These are phyloP conservation scores for Caretta caretta DNA, from an alignment of 2,113 vertebrate genomes.

Conservation along the genomic window DNA sequence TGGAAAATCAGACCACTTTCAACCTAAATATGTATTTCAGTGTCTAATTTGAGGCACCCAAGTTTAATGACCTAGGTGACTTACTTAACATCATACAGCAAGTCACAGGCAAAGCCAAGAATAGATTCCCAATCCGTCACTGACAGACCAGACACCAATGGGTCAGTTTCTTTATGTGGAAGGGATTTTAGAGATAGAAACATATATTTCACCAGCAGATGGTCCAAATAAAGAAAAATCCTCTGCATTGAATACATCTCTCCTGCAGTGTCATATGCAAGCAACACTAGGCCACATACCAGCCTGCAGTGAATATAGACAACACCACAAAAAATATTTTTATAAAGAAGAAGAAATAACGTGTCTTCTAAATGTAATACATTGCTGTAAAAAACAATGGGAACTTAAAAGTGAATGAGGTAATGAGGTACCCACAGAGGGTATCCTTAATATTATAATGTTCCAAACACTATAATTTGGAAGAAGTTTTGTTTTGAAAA, in stretches of 20 bases:
- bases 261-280: slow-evolving; percentile 20
- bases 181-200: slow-evolving; percentile 15
- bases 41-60: neutral
- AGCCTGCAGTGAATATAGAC: slow-evolving; percentile 25
- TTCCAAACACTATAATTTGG: neutral
- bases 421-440: neutral
- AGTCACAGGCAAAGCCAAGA: neutral
- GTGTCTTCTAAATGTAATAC: neutral
- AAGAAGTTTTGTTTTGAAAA: neutral
- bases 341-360: neutral
- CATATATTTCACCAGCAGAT: slow-evolving; percentile 30
- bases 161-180: slow-evolving; percentile 11
- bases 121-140: neutral
- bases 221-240: neutral
- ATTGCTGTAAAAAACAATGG: neutral
- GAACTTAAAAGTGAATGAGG: neutral
- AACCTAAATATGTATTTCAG: neutral
- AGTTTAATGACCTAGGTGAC: neutral
- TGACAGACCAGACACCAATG: neutral
- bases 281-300: slow-evolving; percentile 12
- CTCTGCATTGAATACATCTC: neutral
- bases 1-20: neutral
- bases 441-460: neutral
- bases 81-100: neutral
- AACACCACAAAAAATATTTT: neutral